Conservation (phyloP, 2,113 vertebrate genomes). For the Rhinoderma darwinii region DNA sequence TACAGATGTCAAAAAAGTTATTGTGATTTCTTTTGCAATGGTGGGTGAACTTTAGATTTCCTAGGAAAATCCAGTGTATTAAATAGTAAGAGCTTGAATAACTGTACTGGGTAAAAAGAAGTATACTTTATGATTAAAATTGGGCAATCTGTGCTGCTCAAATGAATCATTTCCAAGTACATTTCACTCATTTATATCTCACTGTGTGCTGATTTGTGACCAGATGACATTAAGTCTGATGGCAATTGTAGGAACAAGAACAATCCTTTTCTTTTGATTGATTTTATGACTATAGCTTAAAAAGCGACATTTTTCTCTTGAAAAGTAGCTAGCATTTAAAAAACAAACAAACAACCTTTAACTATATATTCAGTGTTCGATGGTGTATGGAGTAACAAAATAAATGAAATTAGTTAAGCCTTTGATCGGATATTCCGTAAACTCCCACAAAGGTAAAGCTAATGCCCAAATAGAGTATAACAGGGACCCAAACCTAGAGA, state of each 20-base stretch:
- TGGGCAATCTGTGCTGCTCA: neutral
- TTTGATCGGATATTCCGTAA: neutral
- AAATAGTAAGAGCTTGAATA: neutral
- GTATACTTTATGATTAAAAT: slow-evolving; percentile 1
- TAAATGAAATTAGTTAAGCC: no score
- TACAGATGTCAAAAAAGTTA: neutral
- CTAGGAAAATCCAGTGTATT: neutral
- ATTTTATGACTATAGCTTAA: slow-evolving; percentile 23
- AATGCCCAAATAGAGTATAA: neutral
- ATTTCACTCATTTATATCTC: neutral
- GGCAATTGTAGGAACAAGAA: slow-evolving; percentile 19
- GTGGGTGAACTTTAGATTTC: neutral
- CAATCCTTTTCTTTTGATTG: slow-evolving; percentile 37
- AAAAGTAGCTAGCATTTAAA: neutral
- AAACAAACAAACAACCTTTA: no score
- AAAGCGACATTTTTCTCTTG: neutral
- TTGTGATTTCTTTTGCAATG: no score
- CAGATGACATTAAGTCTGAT: slow-evolving; percentile 39
- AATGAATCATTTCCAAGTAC: neutral
- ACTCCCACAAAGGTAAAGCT: neutral
- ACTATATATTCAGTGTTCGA: neutral
- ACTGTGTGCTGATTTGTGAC: slow-evolving; percentile 25
- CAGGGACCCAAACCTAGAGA: no score
- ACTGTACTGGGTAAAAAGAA: neutral
- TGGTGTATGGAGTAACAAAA: neutral